Conservation (phyloP, 2,888 invertebrate species). For the Nymphalis c-album region DNA sequence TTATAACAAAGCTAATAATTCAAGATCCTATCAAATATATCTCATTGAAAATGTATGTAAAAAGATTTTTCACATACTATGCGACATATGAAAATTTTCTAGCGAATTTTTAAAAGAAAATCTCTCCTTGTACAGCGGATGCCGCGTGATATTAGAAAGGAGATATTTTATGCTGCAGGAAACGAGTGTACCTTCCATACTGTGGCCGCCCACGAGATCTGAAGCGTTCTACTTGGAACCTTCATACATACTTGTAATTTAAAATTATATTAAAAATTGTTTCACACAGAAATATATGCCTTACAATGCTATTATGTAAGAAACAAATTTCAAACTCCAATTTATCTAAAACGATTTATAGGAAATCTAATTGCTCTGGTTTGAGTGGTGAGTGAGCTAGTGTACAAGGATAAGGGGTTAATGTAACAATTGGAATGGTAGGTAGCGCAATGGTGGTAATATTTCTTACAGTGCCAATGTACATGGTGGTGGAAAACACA, state of each 20-base stretch:
- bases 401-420: no score
- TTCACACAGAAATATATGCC: no score
- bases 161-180: conserved; percentile 63
- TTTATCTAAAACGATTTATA: no score
- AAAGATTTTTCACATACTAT: conserved; percentile 3
- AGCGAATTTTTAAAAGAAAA: conserved; percentile 18
- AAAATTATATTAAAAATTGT: not conserved
- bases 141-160: conserved; percentile 43
- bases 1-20: not conserved
- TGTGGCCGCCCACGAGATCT: conserved; percentile 54
- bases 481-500: no score
- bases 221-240: conserved; percentile 46
- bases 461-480: no score
- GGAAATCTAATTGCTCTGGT: no score
- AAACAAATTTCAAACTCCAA: not conserved
- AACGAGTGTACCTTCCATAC: conserved; percentile 60
- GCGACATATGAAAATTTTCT: conserved; percentile 6
- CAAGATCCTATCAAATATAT: not conserved
- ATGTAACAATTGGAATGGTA: no score
- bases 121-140: conserved; percentile 21
- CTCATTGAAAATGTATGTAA: not conserved
- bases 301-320: not conserved
- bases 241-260: not conserved
- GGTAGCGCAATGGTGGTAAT: no score
- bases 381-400: no score